Percentiles rank a stretch among this genome's conserved stretches.
phyloP scores from a whole-genome alignment of 2,113 vertebrate genomes.

The Oreochromis spilurus region DNA sequence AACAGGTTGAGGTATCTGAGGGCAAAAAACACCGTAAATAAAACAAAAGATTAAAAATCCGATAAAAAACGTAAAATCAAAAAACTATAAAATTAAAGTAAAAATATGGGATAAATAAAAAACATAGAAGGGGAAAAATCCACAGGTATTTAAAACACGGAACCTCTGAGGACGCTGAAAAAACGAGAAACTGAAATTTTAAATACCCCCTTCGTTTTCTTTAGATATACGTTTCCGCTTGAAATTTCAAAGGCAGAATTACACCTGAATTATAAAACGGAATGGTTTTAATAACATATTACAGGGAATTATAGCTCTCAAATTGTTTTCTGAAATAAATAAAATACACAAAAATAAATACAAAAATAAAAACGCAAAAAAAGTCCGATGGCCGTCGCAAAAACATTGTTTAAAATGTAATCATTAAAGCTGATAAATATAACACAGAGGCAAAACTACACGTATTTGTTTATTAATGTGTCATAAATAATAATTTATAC shows the following conservation, averaged over 20 bases:
- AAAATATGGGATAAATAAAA: background rate
- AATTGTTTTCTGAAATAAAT: background rate
- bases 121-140: background rate
- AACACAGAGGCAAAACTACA: background rate
- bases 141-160: background rate
- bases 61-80: background rate
- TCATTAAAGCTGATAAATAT: background rate
- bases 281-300: background rate
- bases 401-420: background rate
- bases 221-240: background rate
- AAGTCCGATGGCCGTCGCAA: background rate
- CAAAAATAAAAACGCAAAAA: background rate
- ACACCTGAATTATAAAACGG: background rate
- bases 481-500: constrained; percentile 29
- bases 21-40: background rate
- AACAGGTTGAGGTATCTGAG: background rate
- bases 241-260: background rate
- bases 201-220: background rate
- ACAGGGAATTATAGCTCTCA: background rate
- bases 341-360: background rate
- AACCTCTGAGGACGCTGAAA: background rate
- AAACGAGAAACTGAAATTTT: background rate
- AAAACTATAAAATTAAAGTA: background rate
- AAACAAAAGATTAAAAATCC: background rate
- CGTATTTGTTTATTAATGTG: constrained; percentile 16